These are phyloP conservation scores for Oophaga sylvatica DNA, from an alignment of 2,797 vertebrate genomes.

Conservation along the genomic window DNA sequence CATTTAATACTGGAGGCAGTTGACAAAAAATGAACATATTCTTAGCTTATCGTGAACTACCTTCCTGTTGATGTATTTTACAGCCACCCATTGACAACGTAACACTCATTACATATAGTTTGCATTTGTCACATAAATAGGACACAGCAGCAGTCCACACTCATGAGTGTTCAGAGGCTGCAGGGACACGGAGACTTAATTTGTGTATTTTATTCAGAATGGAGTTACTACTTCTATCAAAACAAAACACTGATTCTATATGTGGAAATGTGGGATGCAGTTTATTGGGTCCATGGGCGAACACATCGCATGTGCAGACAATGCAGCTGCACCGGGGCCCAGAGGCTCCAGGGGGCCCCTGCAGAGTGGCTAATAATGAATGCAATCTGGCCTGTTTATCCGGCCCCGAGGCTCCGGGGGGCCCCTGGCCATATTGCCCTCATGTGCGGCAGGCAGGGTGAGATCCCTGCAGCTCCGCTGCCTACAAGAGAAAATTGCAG, in stretches of 20 bases:
- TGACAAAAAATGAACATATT: conserved; percentile 14
- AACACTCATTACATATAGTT: conserved; percentile 55
- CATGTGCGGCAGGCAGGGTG: no score
- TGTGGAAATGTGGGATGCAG: neutral
- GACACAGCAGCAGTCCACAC: conserved; percentile 44
- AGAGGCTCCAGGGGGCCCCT: no score
- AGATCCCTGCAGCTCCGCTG: no score
- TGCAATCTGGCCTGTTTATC: no score
- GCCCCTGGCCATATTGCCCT: no score
- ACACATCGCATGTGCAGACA: neutral
- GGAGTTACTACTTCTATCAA: conserved; percentile 25
- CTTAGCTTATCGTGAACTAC: conserved; percentile 9
- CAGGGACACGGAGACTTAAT: neutral
- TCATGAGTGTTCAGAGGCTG: neutral
- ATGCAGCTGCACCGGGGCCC: no score
- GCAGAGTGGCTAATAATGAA: no score
- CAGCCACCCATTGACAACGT: conserved; percentile 62
- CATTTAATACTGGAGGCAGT: neutral
- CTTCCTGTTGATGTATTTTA: conserved; percentile 3
- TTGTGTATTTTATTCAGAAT: neutral
- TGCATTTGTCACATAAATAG: conserved; percentile 43
- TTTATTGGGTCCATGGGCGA: neutral
- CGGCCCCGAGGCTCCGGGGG: no score
- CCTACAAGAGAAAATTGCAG: no score
- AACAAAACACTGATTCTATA: neutral